Evolutionary conservation across 1,140 invertebrate genomes (phyloP), one percentile per base, ranked within the genome.

Genomic region (Drosophila obscura): DNA sequence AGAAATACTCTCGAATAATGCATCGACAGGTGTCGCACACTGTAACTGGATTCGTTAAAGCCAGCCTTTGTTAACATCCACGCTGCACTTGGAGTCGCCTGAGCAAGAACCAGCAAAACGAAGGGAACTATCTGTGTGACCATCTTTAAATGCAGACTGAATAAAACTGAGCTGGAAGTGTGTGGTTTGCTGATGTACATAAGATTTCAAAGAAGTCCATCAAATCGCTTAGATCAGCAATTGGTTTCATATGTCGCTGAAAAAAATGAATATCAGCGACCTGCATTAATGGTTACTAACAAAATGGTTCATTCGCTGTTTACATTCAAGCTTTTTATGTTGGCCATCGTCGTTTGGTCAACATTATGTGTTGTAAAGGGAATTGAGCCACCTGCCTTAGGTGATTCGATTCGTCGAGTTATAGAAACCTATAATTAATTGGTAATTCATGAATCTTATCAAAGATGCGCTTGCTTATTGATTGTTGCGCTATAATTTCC

Each of bases 1-100:
- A 91, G 82, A 50, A 91, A 91, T 8, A 91, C 90, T 4, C 90
- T 80, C 46, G 82, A 59, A 24, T 74, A 91, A 15, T 91, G 82
- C 56, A 79, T 87, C 9, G 90, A 88, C n/a, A 91, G 41, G 49
- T 91, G 90, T 6, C 82, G 82, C 24, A 91, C 90, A 41, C 74
- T 73, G 64, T 91, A 91, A 22, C 60, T 87, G 57, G 90, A 80
- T n/a, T 80, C 80, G 63, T 87, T 88, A 1, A 90, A 52, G 22
- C 82, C 89, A 7, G 77, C 55, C 26, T 91, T 69, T 0, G 74
- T 46, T 16, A 87, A 16, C 16, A 73, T 11, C 81, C 85, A 85
- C 11, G 60, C 62, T 13, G 35, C 49, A 48, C 16, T 46, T 9
- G 43, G 4, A 0, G 51, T 39, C 16, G 53, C 49, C 16, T 52